Evolutionary conservation across 2,888 invertebrate species (phyloP).

Genomic region (Pyrrhosoma nymphula): DNA sequence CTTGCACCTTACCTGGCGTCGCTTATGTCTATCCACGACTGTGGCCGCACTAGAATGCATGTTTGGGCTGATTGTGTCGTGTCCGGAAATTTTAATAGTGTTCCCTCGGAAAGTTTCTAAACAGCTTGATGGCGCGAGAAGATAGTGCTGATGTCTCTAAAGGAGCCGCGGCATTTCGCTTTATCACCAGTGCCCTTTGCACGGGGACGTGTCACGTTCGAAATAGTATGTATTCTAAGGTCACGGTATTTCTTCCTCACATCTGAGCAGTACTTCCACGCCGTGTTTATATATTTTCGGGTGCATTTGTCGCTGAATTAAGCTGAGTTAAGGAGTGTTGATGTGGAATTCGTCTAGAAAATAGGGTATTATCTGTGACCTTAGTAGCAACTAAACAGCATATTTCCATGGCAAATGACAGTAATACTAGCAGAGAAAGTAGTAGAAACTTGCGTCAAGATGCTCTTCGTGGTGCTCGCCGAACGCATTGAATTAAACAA

Average conservation of each 20-base stretch:
- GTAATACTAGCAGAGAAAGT: no score
- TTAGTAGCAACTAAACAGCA: no score
- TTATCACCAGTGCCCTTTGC: background rate
- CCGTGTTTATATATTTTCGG: background rate
- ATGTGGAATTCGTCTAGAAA: background rate
- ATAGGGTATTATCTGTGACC: no score
- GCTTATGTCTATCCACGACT: background rate
- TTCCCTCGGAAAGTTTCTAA: background rate
- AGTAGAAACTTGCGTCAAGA: no score
- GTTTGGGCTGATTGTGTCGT: conserved; percentile 2
- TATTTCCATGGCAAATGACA: no score
- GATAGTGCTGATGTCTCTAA: background rate
- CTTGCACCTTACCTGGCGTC: background rate
- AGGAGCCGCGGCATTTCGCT: background rate
- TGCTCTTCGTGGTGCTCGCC: no score
- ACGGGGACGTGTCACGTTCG: background rate
- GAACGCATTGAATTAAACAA: no score
- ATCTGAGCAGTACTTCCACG: background rate
- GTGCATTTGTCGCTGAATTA: background rate
- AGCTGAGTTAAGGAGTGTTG: background rate
- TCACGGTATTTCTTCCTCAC: background rate
- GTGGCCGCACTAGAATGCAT: background rate
- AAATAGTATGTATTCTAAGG: background rate
- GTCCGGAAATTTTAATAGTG: conserved; percentile 19
- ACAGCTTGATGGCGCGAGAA: background rate